Conservation (phyloP, 1,140 invertebrate species). For the Bilobella aurantiaca region DNA sequence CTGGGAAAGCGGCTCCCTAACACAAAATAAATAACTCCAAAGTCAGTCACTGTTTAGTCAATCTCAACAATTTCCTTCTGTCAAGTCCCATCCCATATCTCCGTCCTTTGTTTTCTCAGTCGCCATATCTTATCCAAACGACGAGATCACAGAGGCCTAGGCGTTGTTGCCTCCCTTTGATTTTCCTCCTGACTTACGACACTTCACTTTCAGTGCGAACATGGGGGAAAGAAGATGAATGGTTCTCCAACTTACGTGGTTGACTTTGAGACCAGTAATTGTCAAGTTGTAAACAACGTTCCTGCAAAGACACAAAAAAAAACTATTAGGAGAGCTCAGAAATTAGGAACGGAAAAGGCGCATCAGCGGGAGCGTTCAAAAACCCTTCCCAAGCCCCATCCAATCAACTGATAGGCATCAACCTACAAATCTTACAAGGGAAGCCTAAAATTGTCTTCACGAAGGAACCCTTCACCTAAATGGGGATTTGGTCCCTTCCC, state of each 20-base stretch:
- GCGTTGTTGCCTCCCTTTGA: no score
- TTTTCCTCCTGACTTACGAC: no score
- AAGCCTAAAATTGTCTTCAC: not conserved
- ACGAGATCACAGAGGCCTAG: no score
- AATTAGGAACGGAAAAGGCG: not conserved
- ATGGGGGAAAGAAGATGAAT: no score
- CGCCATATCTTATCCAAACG: not conserved
- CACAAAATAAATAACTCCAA: conserved; percentile 1
- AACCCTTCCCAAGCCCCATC: conserved; percentile 24
- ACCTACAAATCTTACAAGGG: conserved; percentile 28
- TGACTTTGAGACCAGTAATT: conserved; percentile 25
- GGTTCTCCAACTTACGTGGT: conserved; percentile 33
- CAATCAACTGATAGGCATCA: conserved; percentile 34
- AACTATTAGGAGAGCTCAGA: not conserved
- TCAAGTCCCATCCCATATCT: not conserved
- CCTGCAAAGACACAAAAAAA: conserved; percentile 25
- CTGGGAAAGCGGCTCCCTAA: not conserved
- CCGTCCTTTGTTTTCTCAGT: not conserved
- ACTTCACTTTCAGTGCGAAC: no score
- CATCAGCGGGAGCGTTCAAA: not conserved
- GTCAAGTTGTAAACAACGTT: conserved; percentile 34
- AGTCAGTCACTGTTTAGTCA: conserved; percentile 1
- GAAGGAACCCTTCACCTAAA: not conserved
- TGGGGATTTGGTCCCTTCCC: no score
- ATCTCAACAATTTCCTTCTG: conserved; percentile 3